Base-by-base conservation (phyloP, 2,797 vertebrate genomes). In the Catostomus latipinnis region DNA sequence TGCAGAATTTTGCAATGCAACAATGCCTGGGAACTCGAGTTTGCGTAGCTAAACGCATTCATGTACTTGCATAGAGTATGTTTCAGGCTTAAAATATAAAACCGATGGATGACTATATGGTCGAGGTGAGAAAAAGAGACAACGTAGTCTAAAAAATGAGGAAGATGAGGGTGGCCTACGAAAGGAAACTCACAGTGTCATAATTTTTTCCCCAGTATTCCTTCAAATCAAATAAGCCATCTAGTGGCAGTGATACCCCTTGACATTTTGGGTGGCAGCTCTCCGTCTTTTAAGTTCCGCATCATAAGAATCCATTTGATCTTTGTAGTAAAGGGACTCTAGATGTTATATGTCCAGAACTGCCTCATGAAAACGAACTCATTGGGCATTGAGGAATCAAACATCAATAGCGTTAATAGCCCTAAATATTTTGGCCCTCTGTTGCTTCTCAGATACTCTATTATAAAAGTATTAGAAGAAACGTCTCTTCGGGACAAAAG, bases 101-200 rank as follows among this genome's bases (percentile, higher is more conserved):
- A 48, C 34, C 43, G 74, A 76, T 7, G 14, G 60, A 82, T 80
- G 71, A 48, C n/a, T 18, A 61, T 16, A 68, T 77, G 76, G 67
- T 11, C 43, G 49, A 71, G 74, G 56, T 76, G 69, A 58, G 46
- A 62, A 65, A 34, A 62, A 8, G 9, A 57, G 16, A 48, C 14
- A 57, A 76, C 65, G 6, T 54, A 80, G 34, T 50, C 50, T 11
- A 16, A 80, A 68, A 82, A 71, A 65, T 61, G 67, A 76, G 76
- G 65, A 67, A 49, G 46, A 80, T 82, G 80, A 63, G 22, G 14
- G 77, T 78, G 82, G 46, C 43, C 62, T 52, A 67, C 18, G 58
- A 74, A 62, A 69, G 65, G 52, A 69, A 63, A 76, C 73, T 77
- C 75, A 68, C 65, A 78, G 18, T 18, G 49, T 4, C 1, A 12